Base-by-base conservation (phyloP, 1,140 invertebrate genomes). In the Apocrypta bakeri region DNA sequence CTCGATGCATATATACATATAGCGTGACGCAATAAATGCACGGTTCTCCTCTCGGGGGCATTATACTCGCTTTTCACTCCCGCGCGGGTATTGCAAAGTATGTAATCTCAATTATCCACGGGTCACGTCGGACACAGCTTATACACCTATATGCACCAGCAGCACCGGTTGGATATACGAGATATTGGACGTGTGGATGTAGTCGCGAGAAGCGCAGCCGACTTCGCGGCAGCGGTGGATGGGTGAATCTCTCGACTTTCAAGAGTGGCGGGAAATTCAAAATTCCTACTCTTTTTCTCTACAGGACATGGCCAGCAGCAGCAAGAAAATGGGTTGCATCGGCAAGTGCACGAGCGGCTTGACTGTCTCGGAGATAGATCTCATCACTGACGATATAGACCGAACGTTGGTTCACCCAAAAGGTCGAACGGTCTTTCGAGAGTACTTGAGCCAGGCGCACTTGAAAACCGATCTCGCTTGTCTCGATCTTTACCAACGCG, bases 291-390 rank as follows among this genome's bases (percentile, higher is more conserved):
- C 17, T 71, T 71, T 71, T 29, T 71, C 21, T 17, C 31, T 0
- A 24, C n/a, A 21, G 31, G 29, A 29, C 11, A 73, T 73, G 71
- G 37, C 33, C 71, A 40, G 33, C 6, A 42, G 29, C 27, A 33
- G 33, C 12, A 76, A 64, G 77, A 63, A 31, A 8, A 79, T 89
- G 56, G 87, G 87, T 0, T 89, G 88, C 66, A 86, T 90, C 29
- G 87, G 86, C 71, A 90, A 89, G 78, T 89, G 89, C 74, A 86
- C 82, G 9, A 85, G 79, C 56, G 87, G 86, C 11, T 68, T 90
- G 11, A 86, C 61, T 9, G 2, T 4, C 11, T 79, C 87, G 9
- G 86, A 89, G 64, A 66, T 89, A 17, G 83, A 90, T 68, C 21
- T 61, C 4, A 85, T 90, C 12, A 90, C 89, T 24, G 85, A 89